These are phyloP conservation scores for Eucidaris tribuloides DNA, from an alignment of 35 echinoderm and acorn worm species.

Conservation along the genomic window DNA sequence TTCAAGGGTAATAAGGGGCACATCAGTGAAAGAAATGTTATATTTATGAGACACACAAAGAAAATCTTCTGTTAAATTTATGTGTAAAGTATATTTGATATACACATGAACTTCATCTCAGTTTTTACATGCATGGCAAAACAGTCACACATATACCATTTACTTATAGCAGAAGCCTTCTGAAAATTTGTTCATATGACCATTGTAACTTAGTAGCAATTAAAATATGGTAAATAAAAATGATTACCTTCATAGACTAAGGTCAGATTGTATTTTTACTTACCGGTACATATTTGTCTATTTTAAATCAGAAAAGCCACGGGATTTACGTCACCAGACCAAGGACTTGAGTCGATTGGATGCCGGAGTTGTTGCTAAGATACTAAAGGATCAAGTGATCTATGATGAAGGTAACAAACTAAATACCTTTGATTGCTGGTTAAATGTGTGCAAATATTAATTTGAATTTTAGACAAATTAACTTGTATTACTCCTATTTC, in stretches of 20 bases:
- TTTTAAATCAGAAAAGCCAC: background rate
- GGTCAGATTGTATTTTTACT: background rate
- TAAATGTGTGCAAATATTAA: background rate
- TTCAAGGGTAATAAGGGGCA: too few relatives aligned
- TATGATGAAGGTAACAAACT: constrained; percentile 54
- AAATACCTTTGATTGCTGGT: background rate
- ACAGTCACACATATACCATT: too few relatives aligned
- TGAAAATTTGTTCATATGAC: background rate
- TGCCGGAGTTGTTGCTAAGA: constrained; percentile 29
- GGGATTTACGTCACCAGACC: constrained; percentile 22
- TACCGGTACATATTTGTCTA: background rate
- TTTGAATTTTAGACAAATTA: background rate
- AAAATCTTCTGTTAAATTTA: too few relatives aligned
- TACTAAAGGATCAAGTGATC: constrained; percentile 51
- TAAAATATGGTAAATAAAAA: background rate
- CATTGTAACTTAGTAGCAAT: background rate
- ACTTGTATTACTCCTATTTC: too few relatives aligned
- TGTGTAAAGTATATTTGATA: too few relatives aligned
- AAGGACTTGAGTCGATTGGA: constrained; percentile 45
- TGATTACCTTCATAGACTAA: too few relatives aligned
- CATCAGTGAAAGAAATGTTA: too few relatives aligned
- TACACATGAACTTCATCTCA: too few relatives aligned
- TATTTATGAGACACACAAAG: too few relatives aligned
- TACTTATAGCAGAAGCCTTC: background rate
- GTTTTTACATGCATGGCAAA: too few relatives aligned